A percentile compares a stretch with the other conserved stretches of the same genome.
phyloP scores from a whole-genome alignment of 37 sponge, comb jelly and placozoan species.

The Chondrilla cf. caribensis region DNA sequence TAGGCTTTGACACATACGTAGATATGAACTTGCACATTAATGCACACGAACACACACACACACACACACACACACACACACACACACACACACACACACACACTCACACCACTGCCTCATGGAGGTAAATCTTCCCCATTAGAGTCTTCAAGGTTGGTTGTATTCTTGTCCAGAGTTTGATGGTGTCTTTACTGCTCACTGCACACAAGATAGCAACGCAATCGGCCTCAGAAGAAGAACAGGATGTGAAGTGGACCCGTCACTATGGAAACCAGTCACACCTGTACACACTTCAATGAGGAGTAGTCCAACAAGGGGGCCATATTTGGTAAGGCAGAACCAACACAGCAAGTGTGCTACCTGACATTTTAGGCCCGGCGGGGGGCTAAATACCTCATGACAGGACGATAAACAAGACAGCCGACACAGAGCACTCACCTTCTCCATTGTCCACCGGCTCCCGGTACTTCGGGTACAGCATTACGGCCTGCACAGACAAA shows the following conservation, averaged over 20 bases:
- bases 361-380: too few relatives aligned
- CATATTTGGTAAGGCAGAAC: too few relatives aligned
- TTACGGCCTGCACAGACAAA: constrained; percentile 18
- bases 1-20: neutral
- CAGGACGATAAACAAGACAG: neutral
- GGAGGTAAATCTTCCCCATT: constrained; percentile 46
- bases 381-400: too few relatives aligned
- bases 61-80: constrained; percentile 23
- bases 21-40: neutral
- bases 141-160: constrained; percentile 38
- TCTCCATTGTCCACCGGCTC: constrained; percentile 53
- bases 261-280: too few relatives aligned
- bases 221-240: neutral
- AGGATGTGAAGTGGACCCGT: too few relatives aligned
- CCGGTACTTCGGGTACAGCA: constrained; percentile 56
- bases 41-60: constrained; percentile 11
- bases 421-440: constrained; percentile 16
- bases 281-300: too few relatives aligned
- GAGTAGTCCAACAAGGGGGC: too few relatives aligned
- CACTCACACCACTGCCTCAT: constrained; percentile 28
- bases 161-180: constrained; percentile 54
- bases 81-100: constrained; percentile 25
- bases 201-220: neutral
- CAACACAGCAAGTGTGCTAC: too few relatives aligned
- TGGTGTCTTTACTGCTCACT: constrained; percentile 35